Base-by-base conservation (phyloP, 2,797 vertebrate genomes). In the Sebastes flavidus region DNA sequence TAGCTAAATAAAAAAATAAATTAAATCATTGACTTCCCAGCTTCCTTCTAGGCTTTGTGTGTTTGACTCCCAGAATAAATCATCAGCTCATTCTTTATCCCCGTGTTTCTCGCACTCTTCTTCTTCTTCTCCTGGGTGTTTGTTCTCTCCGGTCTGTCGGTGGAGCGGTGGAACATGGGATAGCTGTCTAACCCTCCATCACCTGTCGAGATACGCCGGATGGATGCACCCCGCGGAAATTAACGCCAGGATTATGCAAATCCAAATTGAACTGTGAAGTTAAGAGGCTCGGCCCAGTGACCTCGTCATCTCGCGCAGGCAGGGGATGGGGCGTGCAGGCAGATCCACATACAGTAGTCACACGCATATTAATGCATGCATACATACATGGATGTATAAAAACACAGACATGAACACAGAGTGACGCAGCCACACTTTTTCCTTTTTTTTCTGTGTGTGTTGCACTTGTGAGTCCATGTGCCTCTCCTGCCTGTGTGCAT, bases 191-290 rank as follows among this genome's bases (percentile, higher is more conserved):
- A 91, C 85, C 87, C 71, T 72, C 70, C 68, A n/a, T 94, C 91
- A 94, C 92, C 93, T 94, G 92, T 92, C 80, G 75, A 88, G 89
- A 91, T 85, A 82, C 24, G n/a, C 71, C 0, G 86, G 79, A 82
- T 72, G 89, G 87, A 82, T 87, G 84, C 87, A 62, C 91, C 87
- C 90, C 11, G 78, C 67, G 90, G 88, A 93, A 92, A 94, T 94
- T 91, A 93, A 56, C 62, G 55, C 65, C 79, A 10, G 87, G 93
- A 94, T 94, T 94, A 94, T 94, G 92, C 84, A 92, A 94, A 94
- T 92, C 93, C 89, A 92, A 94, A 94, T 93, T 92, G 91, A 93
- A 94, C 92, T 90, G 88, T 88, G 92, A 90, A 89, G 89, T 88
- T 91, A 90, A 92, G 92, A 89, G 87, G 89, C 90, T 91, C 85